phyloP scores from a whole-genome alignment of 1,140 invertebrate species.

The Spodoptera litura region DNA sequence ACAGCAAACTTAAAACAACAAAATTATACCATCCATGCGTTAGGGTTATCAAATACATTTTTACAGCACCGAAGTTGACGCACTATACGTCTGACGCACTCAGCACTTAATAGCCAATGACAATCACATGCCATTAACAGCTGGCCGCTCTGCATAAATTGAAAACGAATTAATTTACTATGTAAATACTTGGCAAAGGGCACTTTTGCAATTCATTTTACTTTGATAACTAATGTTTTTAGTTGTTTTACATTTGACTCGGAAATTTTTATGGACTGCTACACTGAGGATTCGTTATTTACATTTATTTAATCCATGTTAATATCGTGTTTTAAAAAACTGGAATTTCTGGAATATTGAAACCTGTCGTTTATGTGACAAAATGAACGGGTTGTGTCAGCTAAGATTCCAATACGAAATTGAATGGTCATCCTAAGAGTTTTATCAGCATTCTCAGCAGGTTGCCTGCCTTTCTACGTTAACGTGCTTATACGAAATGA shows the following conservation, averaged over 20 bases:
- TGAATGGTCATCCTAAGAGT: not conserved
- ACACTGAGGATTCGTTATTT: too few relatives aligned
- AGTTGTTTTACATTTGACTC: not conserved
- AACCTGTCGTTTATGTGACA: not conserved
- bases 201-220: slow-evolving; percentile 36
- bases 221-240: slow-evolving; percentile 17
- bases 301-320: not conserved
- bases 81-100: slow-evolving; percentile 36
- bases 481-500: slow-evolving; percentile 1
- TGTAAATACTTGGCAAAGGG: slow-evolving; percentile 38
- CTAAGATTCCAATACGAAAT: not conserved
- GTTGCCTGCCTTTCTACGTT: slow-evolving; percentile 29
- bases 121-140: slow-evolving; percentile 43
- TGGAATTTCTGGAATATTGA: not conserved
- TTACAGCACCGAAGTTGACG: slow-evolving; percentile 31
- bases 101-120: slow-evolving; percentile 45
- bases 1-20: too few relatives aligned
- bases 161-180: slow-evolving; percentile 49
- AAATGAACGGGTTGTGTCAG: not conserved
- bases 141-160: slow-evolving; percentile 44
- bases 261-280: not conserved
- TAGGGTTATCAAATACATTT: slow-evolving; percentile 28
- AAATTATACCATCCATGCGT: too few relatives aligned
- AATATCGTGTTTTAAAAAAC: not conserved
- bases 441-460: slow-evolving; percentile 40